Percentiles rank a stretch among this genome's conserved stretches.
Conservation (phyloP, 2,113 vertebrate genomes). For the Lepisosteus oculatus region DNA sequence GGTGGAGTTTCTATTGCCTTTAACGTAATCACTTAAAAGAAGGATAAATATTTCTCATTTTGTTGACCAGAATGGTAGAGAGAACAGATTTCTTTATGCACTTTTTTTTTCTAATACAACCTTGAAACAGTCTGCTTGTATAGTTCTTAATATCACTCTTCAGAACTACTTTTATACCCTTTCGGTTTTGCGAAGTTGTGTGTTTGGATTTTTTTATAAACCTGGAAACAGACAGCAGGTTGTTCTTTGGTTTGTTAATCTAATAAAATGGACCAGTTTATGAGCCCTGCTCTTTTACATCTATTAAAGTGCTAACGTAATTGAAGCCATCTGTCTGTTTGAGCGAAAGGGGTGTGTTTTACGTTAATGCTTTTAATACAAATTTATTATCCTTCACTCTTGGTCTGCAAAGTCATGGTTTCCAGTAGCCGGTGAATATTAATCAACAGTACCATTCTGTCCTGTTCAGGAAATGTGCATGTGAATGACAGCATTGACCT, state of each 20-base stretch:
- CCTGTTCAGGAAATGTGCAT: not conserved
- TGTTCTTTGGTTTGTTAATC: constrained; percentile 32
- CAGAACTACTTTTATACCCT: not conserved
- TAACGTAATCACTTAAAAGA: constrained; percentile 15
- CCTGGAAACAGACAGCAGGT: constrained; percentile 14
- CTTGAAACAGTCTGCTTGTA: not conserved
- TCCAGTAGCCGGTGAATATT: constrained; percentile 10
- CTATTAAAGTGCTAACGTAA: constrained; percentile 37
- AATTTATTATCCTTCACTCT: constrained; percentile 21
- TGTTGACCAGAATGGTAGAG: constrained; percentile 3
- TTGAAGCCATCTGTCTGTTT: constrained; percentile 36
- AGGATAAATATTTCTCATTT: constrained; percentile 16
- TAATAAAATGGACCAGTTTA: constrained; percentile 32
- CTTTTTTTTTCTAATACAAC: not conserved
- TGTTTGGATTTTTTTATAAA: constrained; percentile 19
- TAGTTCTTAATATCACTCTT: not conserved
- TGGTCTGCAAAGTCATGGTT: constrained; percentile 14
- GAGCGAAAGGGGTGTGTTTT: constrained; percentile 27
- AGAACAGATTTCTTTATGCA: not conserved
- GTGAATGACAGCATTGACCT: not conserved
- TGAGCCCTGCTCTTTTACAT: constrained; percentile 35
- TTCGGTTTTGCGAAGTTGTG: not conserved
- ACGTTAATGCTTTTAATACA: constrained; percentile 31
- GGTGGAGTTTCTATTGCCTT: constrained; percentile 16
- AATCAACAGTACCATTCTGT: not conserved